Evolutionary conservation across 2,888 invertebrate genomes (phyloP).

Genomic region (Catocala fraxini): DNA sequence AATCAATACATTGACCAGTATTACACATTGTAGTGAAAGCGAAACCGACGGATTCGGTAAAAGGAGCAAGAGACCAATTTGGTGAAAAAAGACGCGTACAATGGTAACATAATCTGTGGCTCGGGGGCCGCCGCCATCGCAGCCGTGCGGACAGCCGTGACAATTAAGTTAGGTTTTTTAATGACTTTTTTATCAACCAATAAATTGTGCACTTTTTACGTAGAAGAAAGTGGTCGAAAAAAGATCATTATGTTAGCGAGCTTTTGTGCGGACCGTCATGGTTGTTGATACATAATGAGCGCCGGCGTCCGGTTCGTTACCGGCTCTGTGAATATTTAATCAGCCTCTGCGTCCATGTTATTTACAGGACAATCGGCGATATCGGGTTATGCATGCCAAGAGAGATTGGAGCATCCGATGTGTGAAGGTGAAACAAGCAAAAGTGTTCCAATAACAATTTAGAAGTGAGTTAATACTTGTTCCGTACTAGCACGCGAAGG

Average conservation of each 20-base stretch:
- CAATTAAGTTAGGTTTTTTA: constrained; percentile 82
- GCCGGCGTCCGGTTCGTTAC: constrained; percentile 38
- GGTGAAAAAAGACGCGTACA: constrained; percentile 46
- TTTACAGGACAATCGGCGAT: constrained; percentile 52
- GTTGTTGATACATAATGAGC: constrained; percentile 49
- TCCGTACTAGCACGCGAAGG: constrained; percentile 13
- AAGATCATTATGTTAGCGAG: constrained; percentile 68
- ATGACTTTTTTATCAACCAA: constrained; percentile 52
- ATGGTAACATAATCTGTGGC: constrained; percentile 51
- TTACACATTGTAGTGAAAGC: constrained; percentile 77
- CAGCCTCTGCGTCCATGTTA: constrained; percentile 53
- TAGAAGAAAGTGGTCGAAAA: constrained; percentile 78
- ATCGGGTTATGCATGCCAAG: constrained; percentile 42
- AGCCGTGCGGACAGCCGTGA: constrained; percentile 67
- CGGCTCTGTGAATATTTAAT: constrained; percentile 55
- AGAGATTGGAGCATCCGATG: constrained; percentile 16
- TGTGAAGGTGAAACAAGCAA: constrained; percentile 30
- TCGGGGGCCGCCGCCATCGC: constrained; percentile 22
- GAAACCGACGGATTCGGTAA: constrained; percentile 62
- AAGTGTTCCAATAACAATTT: constrained; percentile 13
- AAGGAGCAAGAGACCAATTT: constrained; percentile 56
- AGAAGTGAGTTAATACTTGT: constrained; percentile 7
- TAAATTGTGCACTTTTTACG: constrained; percentile 58
- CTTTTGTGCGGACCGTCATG: constrained; percentile 62
- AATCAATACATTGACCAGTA: constrained; percentile 57